Evolutionary conservation across 2,888 invertebrate species (phyloP), one percentile per base, ranked within the genome.

Genomic region (Megastigmus dorsalis): DNA sequence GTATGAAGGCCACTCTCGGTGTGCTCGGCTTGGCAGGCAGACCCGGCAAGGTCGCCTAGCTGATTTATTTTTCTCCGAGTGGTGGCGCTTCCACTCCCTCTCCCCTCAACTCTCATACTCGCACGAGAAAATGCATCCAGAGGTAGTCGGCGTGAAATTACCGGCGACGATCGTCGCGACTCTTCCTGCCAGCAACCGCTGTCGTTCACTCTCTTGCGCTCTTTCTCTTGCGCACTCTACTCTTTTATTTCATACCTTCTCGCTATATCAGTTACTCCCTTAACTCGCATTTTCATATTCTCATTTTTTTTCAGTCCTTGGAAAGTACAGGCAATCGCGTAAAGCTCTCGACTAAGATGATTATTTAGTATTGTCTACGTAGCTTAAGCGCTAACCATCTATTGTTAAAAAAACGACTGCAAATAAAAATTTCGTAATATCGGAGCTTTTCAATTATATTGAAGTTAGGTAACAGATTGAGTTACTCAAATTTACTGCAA

Each of bases 111-210:
- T 65, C 48, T 54, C 45, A 63, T 69, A 23, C 50, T 30, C 55
- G 5, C 74, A 69, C 52, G 77, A 70, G 79, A 79, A 82, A 83
- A 83, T 80, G 82, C 80, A 81, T 80, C 82, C 77, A 71, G 79
- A 77, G 82, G 79, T 81, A 84, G 81, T 81, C 81, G 79, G 80
- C 82, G 83, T 83, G 82, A 84, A 84, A 84, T 85, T 83, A 82
- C 80, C 79, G 74, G 41, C 78, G 41, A n/a, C 28, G 48, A 54
- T 52, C 55, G 43, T 45, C 43, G 55, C 7, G 48, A 10, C 20
- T 15, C 41, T 48, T 20, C 18, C 54, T 5, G 28, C 1, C 63
- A n/a, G n/a, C n/a, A n/a, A n/a, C 20, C 48, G 28, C 15, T 52
- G 5, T 26, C 65, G n/a, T n/a, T 41, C 7, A 30, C 41, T 59